phyloP scores from a whole-genome alignment of 2,888 invertebrate species.

The Netelia melanura region DNA sequence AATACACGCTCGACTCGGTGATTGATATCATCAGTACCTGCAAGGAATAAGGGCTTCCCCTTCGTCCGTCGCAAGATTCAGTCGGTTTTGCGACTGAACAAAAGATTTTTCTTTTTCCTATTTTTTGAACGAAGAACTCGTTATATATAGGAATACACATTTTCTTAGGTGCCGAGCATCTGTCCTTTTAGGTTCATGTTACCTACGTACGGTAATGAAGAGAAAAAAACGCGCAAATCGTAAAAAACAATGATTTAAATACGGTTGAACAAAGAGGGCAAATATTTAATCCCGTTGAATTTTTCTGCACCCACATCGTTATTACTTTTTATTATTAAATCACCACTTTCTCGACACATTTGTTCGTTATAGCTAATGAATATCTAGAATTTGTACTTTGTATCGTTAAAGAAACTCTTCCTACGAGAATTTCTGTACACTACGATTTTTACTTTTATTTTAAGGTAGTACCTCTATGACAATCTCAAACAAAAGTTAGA shows the following conservation, averaged over 20 bases:
- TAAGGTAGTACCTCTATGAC: no score
- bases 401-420: conserved; percentile 18
- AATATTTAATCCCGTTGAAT: not conserved
- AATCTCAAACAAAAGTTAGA: no score
- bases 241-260: not conserved
- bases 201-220: not conserved
- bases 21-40: conserved; percentile 66
- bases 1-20: conserved; percentile 46
- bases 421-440: conserved; percentile 52
- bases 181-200: conserved; percentile 67
- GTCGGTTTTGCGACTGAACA: conserved; percentile 10
- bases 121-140: not conserved
- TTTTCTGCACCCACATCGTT: conserved; percentile 14
- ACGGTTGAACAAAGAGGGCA: no score
- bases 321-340: not conserved
- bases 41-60: conserved; percentile 64
- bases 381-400: conserved; percentile 60
- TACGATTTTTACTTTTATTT: not conserved
- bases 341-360: conserved; percentile 11
- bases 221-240: conserved; percentile 22
- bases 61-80: conserved; percentile 45
- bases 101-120: conserved; percentile 21
- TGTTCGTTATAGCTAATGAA: conserved; percentile 18
- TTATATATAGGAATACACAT: conserved; percentile 60
- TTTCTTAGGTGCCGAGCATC: conserved; percentile 67